Conservation (phyloP, 2,113 vertebrate species). For the Cololabis saira region DNA sequence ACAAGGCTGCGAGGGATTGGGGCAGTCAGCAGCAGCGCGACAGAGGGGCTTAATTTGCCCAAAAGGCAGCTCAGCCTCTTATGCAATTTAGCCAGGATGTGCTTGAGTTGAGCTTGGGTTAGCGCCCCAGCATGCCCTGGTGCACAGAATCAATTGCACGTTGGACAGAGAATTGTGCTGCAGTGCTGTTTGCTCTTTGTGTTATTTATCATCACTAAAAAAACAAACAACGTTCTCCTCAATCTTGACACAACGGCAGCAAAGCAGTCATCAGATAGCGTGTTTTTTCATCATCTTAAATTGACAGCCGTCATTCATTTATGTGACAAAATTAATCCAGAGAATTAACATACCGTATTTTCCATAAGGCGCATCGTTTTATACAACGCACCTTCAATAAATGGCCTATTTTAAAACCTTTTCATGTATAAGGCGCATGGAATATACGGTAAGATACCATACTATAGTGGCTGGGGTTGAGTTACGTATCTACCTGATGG, state of each 20-base stretch:
- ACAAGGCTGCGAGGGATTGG: constrained; percentile 52
- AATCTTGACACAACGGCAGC: constrained; percentile 26
- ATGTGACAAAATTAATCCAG: not conserved
- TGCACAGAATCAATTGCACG: constrained; percentile 69
- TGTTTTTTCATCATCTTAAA: not conserved
- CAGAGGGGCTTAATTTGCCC: constrained; percentile 72
- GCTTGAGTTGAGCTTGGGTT: constrained; percentile 69
- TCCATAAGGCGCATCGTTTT: no score
- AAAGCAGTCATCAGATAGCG: not conserved
- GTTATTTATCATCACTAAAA: constrained; percentile 34
- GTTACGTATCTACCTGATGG: no score
- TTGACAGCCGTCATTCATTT: not conserved
- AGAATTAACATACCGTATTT: no score
- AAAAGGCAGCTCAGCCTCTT: constrained; percentile 71
- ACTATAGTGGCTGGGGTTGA: no score
- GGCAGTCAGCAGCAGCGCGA: constrained; percentile 57
- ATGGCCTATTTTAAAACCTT: no score
- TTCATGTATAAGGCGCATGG: no score
- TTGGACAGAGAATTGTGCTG: constrained; percentile 44
- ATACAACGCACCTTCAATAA: no score
- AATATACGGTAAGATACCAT: no score
- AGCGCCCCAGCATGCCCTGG: constrained; percentile 22
- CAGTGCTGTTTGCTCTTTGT: constrained; percentile 41
- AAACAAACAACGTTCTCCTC: constrained; percentile 25
- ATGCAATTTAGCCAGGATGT: constrained; percentile 71